Evolutionary conservation across 2,888 invertebrate genomes (phyloP), one percentile per base, ranked within the genome.

Genomic region (Merodon equestris): DNA sequence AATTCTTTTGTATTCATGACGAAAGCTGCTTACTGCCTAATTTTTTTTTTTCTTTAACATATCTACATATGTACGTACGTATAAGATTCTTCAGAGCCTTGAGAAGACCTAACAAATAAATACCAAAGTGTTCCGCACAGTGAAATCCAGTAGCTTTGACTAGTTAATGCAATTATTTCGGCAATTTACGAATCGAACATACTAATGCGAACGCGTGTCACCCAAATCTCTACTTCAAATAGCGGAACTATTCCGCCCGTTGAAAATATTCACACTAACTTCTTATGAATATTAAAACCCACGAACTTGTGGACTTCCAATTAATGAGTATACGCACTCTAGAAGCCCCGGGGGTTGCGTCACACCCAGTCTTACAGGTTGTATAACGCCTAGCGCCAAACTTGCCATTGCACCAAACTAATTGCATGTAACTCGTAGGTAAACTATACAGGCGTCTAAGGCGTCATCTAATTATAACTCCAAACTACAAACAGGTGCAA

Each of bases 131-230:
- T 61, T 17, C 44, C 14, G 47, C 44, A 47, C 42, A 73, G 79
- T 79, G 79, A 79, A 79, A 79, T 63, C 67, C 57, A 9, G 47
- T 56, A 34, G 48, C 57, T 60, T 61, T 57, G 53, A 54, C 54
- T 48, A 58, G 44, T 63, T 63, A 57, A 48, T 34, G 45, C 54
- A 56, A 54, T 64, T 56, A 68, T 74, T 77, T 74, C 64, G 60
- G 50, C 60, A 64, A 56, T 17, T 18, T 58, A 70, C 68, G 64
- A 60, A 54, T 47, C 12, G 45, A 14, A 68, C 67, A 61, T 74
- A 60, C 66, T 53, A 66, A 77, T 67, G 36, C 40, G 44, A 7
- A 36, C 45, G n/a, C 27, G 38, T 38, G 18, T 54, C 53, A 54
- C 51, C 51, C 42, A 60, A 61, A 67, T 75, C 53, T 50, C 61